Conservation (phyloP, 2,113 vertebrate genomes). For the Orthonyx spaldingii region DNA sequence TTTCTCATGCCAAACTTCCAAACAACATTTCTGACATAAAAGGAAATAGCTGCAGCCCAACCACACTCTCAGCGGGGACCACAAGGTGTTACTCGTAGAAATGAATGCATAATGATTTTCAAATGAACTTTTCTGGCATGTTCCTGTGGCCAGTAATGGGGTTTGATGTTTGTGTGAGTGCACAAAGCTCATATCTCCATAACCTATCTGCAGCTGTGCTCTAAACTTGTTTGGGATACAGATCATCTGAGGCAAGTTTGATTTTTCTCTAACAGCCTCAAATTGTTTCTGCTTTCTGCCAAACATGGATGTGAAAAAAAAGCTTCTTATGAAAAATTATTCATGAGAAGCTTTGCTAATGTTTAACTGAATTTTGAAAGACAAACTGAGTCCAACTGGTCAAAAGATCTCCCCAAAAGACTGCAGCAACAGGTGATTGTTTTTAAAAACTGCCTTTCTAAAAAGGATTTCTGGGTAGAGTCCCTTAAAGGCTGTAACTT, state of each 20-base stretch:
- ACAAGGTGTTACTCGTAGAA: conserved; percentile 36
- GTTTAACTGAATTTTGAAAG: neutral
- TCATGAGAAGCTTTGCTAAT: neutral
- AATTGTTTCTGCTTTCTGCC: neutral
- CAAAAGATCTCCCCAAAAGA: neutral
- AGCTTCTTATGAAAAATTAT: neutral
- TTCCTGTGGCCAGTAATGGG: neutral
- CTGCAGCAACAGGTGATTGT: neutral
- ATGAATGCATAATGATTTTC: conserved; percentile 37
- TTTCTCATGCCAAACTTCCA: neutral
- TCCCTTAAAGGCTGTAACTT: neutral
- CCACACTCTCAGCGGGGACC: neutral
- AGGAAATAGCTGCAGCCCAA: neutral
- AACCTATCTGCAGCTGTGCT: neutral
- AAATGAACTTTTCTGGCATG: conserved; percentile 11
- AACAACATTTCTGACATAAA: neutral
- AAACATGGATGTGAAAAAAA: neutral
- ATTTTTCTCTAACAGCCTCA: neutral
- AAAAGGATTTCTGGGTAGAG: neutral
- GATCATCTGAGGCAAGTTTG: neutral
- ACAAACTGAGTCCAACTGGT: neutral
- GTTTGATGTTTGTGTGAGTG: neutral
- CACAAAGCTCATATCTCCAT: neutral
- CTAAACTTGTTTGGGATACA: neutral
- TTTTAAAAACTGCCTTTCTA: neutral